Evolutionary conservation across 2,888 invertebrate genomes (phyloP).

Genomic region (Synergus itoensis): DNA sequence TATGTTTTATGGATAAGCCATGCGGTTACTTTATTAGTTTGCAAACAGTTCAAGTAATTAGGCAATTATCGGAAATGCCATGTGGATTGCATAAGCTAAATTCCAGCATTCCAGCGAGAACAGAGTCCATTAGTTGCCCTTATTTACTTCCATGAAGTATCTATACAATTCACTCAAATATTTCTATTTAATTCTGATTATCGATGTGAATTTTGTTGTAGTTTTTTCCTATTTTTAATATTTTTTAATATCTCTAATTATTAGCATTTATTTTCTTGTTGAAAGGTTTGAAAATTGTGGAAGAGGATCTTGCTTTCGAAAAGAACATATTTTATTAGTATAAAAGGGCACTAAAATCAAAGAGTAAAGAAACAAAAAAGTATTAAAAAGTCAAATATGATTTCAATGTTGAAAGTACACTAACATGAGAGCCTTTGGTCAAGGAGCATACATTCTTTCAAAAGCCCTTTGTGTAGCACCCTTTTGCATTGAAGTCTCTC

Average conservation of each 20-base stretch:
- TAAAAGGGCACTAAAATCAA: too few species aligned
- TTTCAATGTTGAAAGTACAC: not conserved
- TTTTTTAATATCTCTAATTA: too few species aligned
- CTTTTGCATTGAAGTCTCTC: not conserved
- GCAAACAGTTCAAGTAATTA: constrained; percentile 21
- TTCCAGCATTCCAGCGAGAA: constrained; percentile 5
- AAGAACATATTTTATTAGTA: too few species aligned
- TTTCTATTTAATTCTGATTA: too few species aligned
- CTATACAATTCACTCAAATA: not conserved
- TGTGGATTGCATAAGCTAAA: not conserved
- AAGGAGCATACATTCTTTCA: not conserved
- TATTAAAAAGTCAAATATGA: not conserved
- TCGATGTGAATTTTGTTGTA: too few species aligned
- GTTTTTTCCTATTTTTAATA: too few species aligned
- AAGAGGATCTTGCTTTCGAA: too few species aligned
- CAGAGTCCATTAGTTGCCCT: not conserved
- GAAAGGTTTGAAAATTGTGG: too few species aligned
- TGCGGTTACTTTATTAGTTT: constrained; percentile 16
- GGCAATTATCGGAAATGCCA: constrained; percentile 21
- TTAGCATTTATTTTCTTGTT: too few species aligned
- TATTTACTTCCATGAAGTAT: not conserved
- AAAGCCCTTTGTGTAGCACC: not conserved
- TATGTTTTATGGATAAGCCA: not conserved
- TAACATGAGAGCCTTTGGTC: not conserved
- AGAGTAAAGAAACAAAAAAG: too few species aligned